Base-by-base conservation (phyloP, 2,888 invertebrate species). In the Halictus quadricinctus region DNA sequence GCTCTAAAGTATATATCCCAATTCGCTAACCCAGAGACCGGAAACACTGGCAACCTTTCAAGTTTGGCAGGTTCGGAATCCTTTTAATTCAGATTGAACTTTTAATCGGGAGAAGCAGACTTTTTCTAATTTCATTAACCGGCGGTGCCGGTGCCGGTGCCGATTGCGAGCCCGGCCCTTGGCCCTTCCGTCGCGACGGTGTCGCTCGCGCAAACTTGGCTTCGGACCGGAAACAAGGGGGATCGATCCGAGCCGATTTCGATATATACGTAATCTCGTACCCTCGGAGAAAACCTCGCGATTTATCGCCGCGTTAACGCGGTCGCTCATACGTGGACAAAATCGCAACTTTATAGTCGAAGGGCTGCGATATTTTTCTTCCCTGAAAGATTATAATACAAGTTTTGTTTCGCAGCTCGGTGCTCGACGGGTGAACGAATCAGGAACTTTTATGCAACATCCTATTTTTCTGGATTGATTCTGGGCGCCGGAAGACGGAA, bases 1-100 rank as follows among this genome's bases (percentile, higher is more conserved):
- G 46, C 84, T 82, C 88, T 76, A 86, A 89, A 87, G 79, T 87
- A 88, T 89, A 90, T 81, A 89, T 87, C 82, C 83, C 82, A 85
- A 90, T 90, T 90, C 88, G 89, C 87, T 90, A 89, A 90, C 90
- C 90, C 82, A 90, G 84, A 90, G 86, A 88, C 90, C 87, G 90
- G 90, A 87, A 89, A 84, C 79, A 90, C 88, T 90, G 90, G 90
- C 90, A 90, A 69, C 87, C 84, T 87, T 87, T 88, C 89, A 90
- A 89, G 81, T 89, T 87, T 88, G 83, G 84, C 89, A 90, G 87
- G 83, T 89, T 89, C 83, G 86, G 86, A 74, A 90, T 85, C 88
- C 89, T 89, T 87, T 90, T 87, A 89, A 90, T 90, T 89, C 86
- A 64, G 86, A 89, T 88, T 87, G 84, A 79, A 87, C 87, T 87